Percentiles rank a stretch among this genome's conserved stretches.
These are phyloP conservation scores for Sceloporus tristichus DNA, from an alignment of 2,113 vertebrate genomes.

Conservation along the genomic window DNA sequence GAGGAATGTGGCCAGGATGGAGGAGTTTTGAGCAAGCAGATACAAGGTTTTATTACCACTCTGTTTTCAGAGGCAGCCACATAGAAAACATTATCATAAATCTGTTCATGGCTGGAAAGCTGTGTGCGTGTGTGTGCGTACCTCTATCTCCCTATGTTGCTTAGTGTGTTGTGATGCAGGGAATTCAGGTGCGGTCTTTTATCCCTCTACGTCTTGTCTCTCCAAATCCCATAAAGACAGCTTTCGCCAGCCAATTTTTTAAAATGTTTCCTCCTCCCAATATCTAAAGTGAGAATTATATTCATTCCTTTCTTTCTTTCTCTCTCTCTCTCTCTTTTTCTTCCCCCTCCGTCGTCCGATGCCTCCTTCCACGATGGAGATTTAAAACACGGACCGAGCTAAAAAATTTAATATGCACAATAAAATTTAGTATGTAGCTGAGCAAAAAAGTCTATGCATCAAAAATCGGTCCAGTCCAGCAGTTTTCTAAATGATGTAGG, in stretches of 20 bases:
- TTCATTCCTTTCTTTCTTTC: neutral
- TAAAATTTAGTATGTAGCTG: constrained; percentile 65
- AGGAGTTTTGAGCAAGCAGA: neutral
- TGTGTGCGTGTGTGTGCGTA: neutral
- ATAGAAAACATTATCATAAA: neutral
- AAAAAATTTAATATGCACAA: constrained; percentile 68
- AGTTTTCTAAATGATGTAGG: constrained; percentile 79
- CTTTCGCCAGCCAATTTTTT: constrained; percentile 19
- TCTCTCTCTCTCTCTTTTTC: neutral
- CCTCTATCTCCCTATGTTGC: neutral
- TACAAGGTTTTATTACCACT: neutral
- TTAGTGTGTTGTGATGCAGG: neutral
- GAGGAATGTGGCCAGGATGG: neutral
- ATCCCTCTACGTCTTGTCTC: neutral
- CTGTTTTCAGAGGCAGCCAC: neutral
- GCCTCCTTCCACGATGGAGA: constrained; percentile 14
- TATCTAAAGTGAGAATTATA: constrained; percentile 51
- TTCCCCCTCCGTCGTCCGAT: neutral
- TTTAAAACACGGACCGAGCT: constrained; percentile 54
- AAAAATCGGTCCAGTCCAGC: constrained; percentile 71
- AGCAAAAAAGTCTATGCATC: constrained; percentile 66
- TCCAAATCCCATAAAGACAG: neutral
- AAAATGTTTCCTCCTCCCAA: neutral
- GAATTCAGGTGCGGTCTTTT: neutral
- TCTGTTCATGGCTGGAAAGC: neutral